These are phyloP conservation scores for Macropis europaea DNA, from an alignment of 2,888 invertebrate genomes.

Conservation along the genomic window DNA sequence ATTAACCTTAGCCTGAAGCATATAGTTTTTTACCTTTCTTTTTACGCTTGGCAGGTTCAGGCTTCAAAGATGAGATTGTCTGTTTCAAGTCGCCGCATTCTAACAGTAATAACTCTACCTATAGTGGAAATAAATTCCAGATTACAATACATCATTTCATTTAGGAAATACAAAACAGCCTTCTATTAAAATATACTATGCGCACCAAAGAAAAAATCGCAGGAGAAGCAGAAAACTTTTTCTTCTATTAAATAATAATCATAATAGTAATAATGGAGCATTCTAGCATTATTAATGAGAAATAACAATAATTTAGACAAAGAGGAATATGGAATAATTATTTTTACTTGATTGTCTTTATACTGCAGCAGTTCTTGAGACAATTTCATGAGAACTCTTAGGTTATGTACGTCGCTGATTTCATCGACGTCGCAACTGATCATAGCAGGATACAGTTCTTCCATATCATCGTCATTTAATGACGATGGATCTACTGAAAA, in stretches of 20 bases:
- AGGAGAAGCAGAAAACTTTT: not conserved
- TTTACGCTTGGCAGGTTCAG: conserved; percentile 45
- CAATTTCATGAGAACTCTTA: conserved; percentile 82
- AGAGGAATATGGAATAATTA: conserved; percentile 13
- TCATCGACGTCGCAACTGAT: conserved; percentile 84
- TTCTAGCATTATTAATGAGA: too few relatives aligned
- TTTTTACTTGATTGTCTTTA: conserved; percentile 85
- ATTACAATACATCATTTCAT: not conserved
- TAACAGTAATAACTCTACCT: conserved; percentile 81
- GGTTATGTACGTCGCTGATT: conserved; percentile 82
- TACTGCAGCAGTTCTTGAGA: conserved; percentile 86
- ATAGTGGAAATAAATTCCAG: conserved; percentile 18
- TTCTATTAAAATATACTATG: not conserved
- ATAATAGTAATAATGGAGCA: not conserved
- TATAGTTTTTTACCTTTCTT: conserved; percentile 48
- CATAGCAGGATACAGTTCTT: conserved; percentile 83
- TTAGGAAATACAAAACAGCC: not conserved
- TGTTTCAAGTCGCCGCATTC: conserved; percentile 81
- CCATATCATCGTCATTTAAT: conserved; percentile 83
- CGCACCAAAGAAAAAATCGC: not conserved
- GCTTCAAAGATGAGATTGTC: conserved; percentile 60
- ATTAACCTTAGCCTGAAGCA: not conserved
- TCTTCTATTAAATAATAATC: not conserved
- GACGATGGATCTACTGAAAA: conserved; percentile 64
- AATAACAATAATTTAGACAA: not conserved